A percentile compares a stretch with the other conserved stretches of the same genome.
Conservation (phyloP, 2,888 invertebrate genomes). For the Euphydryas editha region DNA sequence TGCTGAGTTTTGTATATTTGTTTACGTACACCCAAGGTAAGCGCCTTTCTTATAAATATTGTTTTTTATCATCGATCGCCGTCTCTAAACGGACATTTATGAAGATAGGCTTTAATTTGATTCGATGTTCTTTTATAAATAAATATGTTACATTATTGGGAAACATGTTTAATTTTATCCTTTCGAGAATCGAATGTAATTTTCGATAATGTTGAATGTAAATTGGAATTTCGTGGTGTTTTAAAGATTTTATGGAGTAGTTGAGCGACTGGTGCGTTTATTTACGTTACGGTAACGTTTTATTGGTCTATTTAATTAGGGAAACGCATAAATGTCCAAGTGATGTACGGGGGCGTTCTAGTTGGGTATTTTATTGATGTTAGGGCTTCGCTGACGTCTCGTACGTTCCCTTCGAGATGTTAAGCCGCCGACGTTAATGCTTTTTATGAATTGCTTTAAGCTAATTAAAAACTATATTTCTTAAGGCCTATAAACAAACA, state of each 20-base stretch:
- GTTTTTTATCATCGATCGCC: constrained; percentile 69
- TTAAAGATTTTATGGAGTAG: constrained; percentile 6
- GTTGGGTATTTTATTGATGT: constrained; percentile 39
- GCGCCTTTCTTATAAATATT: constrained; percentile 73
- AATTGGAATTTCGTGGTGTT: not conserved
- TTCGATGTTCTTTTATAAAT: not conserved
- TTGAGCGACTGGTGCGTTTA: constrained; percentile 28
- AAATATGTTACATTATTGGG: not conserved
- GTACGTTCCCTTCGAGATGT: constrained; percentile 16
- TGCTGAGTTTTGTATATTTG: constrained; percentile 75
- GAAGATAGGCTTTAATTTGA: not conserved
- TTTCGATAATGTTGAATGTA: not conserved
- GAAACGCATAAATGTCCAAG: constrained; percentile 47
- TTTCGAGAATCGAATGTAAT: not conserved
- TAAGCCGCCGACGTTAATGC: constrained; percentile 18
- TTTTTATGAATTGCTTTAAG: constrained; percentile 31
- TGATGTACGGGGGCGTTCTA: constrained; percentile 38
- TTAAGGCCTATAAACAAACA: constrained; percentile 30
- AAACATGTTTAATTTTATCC: not conserved
- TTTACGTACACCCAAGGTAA: constrained; percentile 83
- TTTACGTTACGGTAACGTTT: constrained; percentile 52
- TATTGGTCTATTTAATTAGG: constrained; percentile 54
- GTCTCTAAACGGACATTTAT: constrained; percentile 14
- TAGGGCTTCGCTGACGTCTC: constrained; percentile 28
- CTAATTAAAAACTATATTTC: constrained; percentile 26